A percentile compares a stretch with the other conserved stretches of the same genome.
Evolutionary conservation across 2,113 vertebrate species (phyloP).

Genomic region (Pelusios castaneus): DNA sequence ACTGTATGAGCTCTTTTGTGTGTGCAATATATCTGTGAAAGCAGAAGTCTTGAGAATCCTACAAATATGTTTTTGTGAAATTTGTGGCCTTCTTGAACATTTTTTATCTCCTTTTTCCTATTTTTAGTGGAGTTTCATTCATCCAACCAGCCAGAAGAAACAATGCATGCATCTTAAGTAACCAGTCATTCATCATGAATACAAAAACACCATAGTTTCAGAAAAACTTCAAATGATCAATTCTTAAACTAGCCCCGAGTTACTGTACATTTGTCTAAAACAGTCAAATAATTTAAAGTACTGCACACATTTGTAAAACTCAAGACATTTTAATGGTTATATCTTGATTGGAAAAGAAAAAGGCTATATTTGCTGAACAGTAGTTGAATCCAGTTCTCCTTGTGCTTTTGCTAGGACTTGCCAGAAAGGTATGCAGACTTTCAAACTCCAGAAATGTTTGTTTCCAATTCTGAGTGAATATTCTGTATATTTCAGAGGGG

Average conservation of each 20-base stretch:
- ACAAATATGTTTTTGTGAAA: neutral
- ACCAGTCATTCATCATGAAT: neutral
- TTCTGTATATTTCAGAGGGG: neutral
- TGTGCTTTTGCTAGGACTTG: neutral
- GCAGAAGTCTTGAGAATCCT: neutral
- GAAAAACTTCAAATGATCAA: neutral
- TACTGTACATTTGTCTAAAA: neutral
- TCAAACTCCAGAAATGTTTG: neutral
- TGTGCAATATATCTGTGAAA: constrained; percentile 19
- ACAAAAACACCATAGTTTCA: neutral
- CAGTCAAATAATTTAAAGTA: neutral
- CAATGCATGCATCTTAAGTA: neutral
- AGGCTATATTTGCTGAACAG: neutral
- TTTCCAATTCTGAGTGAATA: neutral
- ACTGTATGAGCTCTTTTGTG: constrained; percentile 23
- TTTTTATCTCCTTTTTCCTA: neutral
- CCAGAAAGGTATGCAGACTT: neutral
- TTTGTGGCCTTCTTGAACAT: neutral
- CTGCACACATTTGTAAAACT: neutral
- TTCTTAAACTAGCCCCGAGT: neutral
- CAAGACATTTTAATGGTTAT: neutral
- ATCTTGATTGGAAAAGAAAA: neutral
- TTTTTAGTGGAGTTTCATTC: neutral
- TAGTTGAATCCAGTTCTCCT: neutral
- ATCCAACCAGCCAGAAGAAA: neutral